A percentile compares a stretch with the other conserved stretches of the same genome.
Conservation (phyloP, 2,888 invertebrate species). For the Ferdinandea cuprea region DNA sequence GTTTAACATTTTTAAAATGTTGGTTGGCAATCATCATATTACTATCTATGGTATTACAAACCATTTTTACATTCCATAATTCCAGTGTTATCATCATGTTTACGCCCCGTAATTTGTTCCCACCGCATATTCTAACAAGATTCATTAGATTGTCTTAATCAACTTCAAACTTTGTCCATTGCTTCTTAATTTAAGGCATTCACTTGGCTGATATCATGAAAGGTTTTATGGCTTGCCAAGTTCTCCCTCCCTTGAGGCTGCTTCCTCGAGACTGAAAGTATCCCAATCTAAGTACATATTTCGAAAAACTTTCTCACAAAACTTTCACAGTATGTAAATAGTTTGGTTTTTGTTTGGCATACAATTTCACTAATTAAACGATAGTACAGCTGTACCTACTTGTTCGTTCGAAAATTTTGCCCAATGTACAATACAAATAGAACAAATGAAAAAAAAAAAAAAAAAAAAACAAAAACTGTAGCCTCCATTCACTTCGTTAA, state of each 20-base stretch:
- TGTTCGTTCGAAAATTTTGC: conserved; percentile 3
- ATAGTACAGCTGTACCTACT: conserved; percentile 14
- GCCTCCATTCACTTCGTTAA: conserved; percentile 46
- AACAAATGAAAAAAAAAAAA: too few relatives aligned
- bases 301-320: conserved; percentile 34
- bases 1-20: too few relatives aligned
- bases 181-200: conserved; percentile 55
- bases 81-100: conserved; percentile 36
- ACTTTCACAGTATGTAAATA: conserved; percentile 56
- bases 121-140: not conserved
- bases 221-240: conserved; percentile 40
- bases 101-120: conserved; percentile 44
- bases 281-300: conserved; percentile 20
- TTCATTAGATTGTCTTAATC: conserved; percentile 54
- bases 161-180: conserved; percentile 53
- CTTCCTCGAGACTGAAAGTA: not conserved
- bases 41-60: too few relatives aligned
- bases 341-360: conserved; percentile 41
- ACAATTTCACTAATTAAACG: conserved; percentile 66
- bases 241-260: not conserved
- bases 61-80: too few relatives aligned
- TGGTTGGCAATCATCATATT: too few relatives aligned
- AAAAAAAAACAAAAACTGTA: conserved; percentile 15
- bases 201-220: conserved; percentile 42
- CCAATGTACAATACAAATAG: too few relatives aligned